Conservation (phyloP, 2,797 vertebrate species). For the Lagorchestes hirsutus region DNA sequence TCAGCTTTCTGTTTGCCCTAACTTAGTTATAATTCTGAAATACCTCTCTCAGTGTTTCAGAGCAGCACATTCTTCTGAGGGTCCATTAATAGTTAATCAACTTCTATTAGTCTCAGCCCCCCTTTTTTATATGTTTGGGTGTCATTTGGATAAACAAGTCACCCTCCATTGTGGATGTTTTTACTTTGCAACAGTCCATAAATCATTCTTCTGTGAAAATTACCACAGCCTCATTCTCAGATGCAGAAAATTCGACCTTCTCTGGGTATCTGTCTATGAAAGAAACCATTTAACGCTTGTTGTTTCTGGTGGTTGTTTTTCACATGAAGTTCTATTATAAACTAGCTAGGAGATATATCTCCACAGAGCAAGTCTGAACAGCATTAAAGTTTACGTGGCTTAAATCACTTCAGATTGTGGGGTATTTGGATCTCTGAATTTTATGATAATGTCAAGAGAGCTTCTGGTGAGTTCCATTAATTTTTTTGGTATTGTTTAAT, state of each 20-base stretch:
- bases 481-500: conserved; percentile 86
- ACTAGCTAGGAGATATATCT: conserved; percentile 67
- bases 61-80: background rate
- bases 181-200: conserved; percentile 8
- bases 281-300: background rate
- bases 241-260: conserved; percentile 42
- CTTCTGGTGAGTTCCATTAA: conserved; percentile 83
- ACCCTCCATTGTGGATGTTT: background rate
- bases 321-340: conserved; percentile 66
- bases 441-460: conserved; percentile 86
- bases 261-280: conserved; percentile 44
- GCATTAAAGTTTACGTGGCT: conserved; percentile 76
- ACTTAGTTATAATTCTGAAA: background rate
- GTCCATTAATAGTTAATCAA: background rate
- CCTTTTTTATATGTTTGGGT: conserved; percentile 29
- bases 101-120: background rate
- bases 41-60: background rate
- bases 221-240: background rate
- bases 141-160: conserved; percentile 42
- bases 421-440: conserved; percentile 83
- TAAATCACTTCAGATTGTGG: conserved; percentile 80
- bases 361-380: conserved; percentile 65
- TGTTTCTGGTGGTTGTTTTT: conserved; percentile 33
- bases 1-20: background rate
- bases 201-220: background rate